Base-by-base conservation (phyloP, 2,888 invertebrate genomes). In the Metopia argyrocephala region DNA sequence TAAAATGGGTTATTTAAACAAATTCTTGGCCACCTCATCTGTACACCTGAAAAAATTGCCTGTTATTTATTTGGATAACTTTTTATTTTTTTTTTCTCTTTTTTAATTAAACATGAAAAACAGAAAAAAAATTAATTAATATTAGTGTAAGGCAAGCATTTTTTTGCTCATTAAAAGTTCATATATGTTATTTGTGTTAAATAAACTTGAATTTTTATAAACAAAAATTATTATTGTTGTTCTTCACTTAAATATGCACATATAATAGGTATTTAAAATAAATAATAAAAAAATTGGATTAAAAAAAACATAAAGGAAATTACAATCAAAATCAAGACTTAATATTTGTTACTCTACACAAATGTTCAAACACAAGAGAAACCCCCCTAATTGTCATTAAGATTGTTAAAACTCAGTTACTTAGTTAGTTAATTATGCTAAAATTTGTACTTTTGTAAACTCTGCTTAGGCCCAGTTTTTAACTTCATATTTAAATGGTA, bases 201-300 rank as follows among this genome's bases (percentile, higher is more conserved):
- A 64, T 69, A 54, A 69, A 69, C 69, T 64, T 69, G 31, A 64
- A 69, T 64, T 52, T 62, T 76, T 76, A 68, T 68, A 76, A 76
- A 76, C 61, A 68, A 62, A 65, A 52, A 25, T 31, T 31, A 31
- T 52, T 66, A 5, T 54, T 54, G 5, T 23, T 54, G 5, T 54
- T 54, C 23, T 54, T 54, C 31, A 31, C 18, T 21, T 56, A 20
- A 57, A 25, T 12, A 57, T 69, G 31, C n/a, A 28, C n/a, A 65
- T 52, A 66, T 21, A 66, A 52, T 38, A n/a, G n/a, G n/a, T n/a
- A 38, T 38, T 38, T 38, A 12, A 28, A 46, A 64, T 6, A 18
- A 64, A 18, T 12, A 45, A 15, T 9, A 23, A 21, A 54, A 27
- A 64, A 62, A 61, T 1, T 46, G 21, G 21, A 50, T 52, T 20